These are phyloP conservation scores for Lemur catta DNA, from an alignment of 2,797 vertebrate genomes.

Conservation along the genomic window DNA sequence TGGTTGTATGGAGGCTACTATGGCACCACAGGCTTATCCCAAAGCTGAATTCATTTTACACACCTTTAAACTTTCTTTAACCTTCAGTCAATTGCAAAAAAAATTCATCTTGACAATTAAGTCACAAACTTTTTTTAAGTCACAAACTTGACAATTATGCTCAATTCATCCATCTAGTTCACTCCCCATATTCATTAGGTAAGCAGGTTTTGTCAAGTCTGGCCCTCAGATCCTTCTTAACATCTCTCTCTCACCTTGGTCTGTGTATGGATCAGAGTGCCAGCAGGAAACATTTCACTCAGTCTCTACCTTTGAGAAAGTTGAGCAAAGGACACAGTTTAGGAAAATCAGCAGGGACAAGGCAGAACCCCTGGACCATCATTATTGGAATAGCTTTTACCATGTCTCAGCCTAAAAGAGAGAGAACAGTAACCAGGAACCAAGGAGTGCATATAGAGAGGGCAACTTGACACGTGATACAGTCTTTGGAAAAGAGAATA, in stretches of 20 bases:
- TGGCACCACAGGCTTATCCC: background rate
- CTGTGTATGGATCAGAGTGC: background rate
- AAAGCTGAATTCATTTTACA: background rate
- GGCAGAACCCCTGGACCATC: background rate
- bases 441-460: background rate
- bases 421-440: background rate
- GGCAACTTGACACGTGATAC: background rate
- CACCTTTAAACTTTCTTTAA: background rate
- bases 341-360: background rate
- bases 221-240: background rate
- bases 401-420: accelerated
- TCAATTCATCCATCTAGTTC: background rate
- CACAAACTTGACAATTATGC: background rate
- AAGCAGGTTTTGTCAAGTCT: background rate
- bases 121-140: background rate
- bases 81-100: background rate
- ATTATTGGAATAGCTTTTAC: background rate
- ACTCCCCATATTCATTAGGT: background rate
- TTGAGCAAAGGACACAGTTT: background rate
- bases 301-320: background rate
- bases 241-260: background rate
- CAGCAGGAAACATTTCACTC: background rate
- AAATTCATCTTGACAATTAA: background rate
- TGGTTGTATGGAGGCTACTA: background rate
- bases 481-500: background rate